phyloP scores from a whole-genome alignment of 1,140 invertebrate species.

The Charaxes varanes region DNA sequence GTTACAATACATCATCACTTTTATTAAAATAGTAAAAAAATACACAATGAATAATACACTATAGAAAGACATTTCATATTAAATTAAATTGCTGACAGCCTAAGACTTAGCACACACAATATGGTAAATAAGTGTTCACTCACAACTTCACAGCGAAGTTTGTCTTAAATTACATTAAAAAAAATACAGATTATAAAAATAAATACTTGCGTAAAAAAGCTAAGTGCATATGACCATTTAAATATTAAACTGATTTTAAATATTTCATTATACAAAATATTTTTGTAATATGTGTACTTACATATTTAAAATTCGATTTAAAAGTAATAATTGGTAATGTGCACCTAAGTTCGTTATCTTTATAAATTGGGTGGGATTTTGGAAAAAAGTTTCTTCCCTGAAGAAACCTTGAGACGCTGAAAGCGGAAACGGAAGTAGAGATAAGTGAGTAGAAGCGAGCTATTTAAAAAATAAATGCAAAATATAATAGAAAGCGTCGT shows the following conservation, averaged over 20 bases:
- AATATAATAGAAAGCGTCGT: constrained; percentile 7
- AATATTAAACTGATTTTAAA: not conserved
- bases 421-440: constrained; percentile 2
- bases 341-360: constrained; percentile 13
- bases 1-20: constrained; percentile 6
- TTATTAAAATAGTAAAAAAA: not conserved
- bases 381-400: constrained; percentile 1
- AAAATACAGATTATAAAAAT: constrained; percentile 17
- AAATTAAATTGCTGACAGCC: constrained; percentile 17
- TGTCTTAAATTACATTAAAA: constrained; percentile 16
- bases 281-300: too few species aligned
- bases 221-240: not conserved
- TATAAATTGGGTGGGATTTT: constrained; percentile 18
- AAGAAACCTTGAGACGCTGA: not conserved
- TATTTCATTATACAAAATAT: not conserved
- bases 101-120: constrained; percentile 32
- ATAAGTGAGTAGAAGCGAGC: not conserved
- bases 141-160: constrained; percentile 11
- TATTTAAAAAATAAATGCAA: not conserved
- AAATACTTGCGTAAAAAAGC: constrained; percentile 17
- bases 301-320: too few species aligned
- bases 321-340: too few species aligned
- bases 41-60: not conserved
- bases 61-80: constrained; percentile 14
- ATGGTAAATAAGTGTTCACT: constrained; percentile 17